Evolutionary conservation across 2,113 vertebrate genomes (phyloP).

Genomic region (Pheucticus melanocephalus): DNA sequence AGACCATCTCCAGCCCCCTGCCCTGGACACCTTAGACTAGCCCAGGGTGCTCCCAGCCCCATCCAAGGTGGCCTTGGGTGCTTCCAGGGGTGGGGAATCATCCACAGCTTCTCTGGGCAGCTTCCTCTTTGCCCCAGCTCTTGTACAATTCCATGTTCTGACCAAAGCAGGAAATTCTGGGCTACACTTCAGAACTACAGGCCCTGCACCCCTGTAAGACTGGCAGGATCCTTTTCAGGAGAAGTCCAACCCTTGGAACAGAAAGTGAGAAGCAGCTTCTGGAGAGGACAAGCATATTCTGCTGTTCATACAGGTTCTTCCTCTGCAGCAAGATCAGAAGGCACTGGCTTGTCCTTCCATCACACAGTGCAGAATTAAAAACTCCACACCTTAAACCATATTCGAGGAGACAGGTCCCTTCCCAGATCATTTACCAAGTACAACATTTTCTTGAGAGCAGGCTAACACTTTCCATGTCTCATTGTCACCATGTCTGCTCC

Average conservation of each 20-base stretch:
- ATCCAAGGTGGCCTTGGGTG: rapidly evolving
- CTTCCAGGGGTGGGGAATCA: not conserved
- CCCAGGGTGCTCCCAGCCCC: not conserved
- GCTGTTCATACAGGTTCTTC: not conserved
- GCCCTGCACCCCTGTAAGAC: not conserved
- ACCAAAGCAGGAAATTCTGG: not conserved
- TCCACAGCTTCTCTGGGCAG: not conserved
- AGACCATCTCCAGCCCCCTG: not conserved
- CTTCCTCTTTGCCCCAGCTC: not conserved
- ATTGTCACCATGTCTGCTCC: not conserved
- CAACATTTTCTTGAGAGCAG: not conserved
- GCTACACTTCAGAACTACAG: not conserved
- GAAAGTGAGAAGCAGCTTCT: not conserved
- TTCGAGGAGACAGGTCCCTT: not conserved
- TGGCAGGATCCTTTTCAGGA: not conserved
- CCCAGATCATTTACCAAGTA: not conserved
- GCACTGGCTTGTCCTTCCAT: not conserved
- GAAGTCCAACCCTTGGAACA: not conserved
- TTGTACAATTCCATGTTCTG: not conserved
- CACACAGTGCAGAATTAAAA: not conserved
- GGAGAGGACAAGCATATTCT: not conserved
- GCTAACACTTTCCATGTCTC: not conserved
- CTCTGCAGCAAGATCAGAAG: not conserved
- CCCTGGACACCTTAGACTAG: not conserved
- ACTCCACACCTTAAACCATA: not conserved